Evolutionary conservation across 1,140 invertebrate species (phyloP).

Genomic region (Trichonephila clavipes): DNA sequence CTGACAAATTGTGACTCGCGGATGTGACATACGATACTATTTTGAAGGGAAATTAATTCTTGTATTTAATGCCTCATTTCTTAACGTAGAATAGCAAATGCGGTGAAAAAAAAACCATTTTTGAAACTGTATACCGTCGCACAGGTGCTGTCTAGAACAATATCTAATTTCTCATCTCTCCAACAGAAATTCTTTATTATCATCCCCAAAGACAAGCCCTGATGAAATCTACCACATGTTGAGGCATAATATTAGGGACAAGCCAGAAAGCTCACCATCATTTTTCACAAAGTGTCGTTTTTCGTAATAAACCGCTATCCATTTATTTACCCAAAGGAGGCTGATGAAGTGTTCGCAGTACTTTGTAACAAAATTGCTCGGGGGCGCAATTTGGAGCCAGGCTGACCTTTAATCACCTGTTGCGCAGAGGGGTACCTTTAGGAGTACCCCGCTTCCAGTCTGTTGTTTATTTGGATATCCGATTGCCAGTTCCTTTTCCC

Average conservation of each 20-base stretch:
- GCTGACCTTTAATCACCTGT: slow-evolving; percentile 46
- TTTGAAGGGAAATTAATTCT: too few relatives aligned
- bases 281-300: slow-evolving; percentile 6
- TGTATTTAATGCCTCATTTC: too few relatives aligned
- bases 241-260: not conserved
- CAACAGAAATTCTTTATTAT: not conserved
- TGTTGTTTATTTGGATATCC: slow-evolving; percentile 45
- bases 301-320: slow-evolving; percentile 12
- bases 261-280: not conserved
- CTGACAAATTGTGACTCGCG: too few relatives aligned
- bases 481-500: not conserved
- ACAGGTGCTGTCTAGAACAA: not conserved
- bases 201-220: not conserved
- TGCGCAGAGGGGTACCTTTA: not conserved
- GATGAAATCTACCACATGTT: slow-evolving; percentile 5
- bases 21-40: too few relatives aligned
- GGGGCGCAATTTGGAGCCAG: not conserved
- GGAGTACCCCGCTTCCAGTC: not conserved
- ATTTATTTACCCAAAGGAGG: not conserved
- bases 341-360: not conserved
- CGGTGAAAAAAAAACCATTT: too few relatives aligned
- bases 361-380: slow-evolving; percentile 10
- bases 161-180: not conserved
- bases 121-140: not conserved
- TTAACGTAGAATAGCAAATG: too few relatives aligned